Conservation (phyloP, 2,888 invertebrate species). For the Rhodophaea formosa region DNA sequence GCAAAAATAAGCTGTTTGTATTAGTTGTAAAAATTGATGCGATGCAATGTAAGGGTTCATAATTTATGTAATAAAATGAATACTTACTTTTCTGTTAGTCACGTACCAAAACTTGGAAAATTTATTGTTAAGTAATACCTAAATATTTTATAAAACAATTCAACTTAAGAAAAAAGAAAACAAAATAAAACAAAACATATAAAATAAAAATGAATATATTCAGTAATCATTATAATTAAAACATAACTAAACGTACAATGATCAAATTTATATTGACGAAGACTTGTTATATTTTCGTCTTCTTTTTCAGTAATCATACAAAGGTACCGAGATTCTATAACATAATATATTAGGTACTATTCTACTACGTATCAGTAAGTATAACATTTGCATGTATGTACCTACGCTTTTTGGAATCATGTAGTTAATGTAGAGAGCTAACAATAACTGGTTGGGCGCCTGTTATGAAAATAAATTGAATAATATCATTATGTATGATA, state of each 20-base stretch:
- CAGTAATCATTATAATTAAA: constrained; percentile 72
- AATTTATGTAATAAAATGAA: constrained; percentile 10
- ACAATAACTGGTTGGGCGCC: constrained; percentile 32
- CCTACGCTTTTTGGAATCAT: constrained; percentile 16
- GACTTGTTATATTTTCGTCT: constrained; percentile 38
- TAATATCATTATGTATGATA: background rate
- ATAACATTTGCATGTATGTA: constrained; percentile 50
- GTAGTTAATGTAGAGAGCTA: constrained; percentile 51
- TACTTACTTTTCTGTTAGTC: constrained; percentile 30
- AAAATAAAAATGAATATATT: constrained; percentile 81
- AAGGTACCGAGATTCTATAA: constrained; percentile 74
- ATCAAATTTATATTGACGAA: constrained; percentile 56
- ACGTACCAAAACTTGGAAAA: constrained; percentile 23
- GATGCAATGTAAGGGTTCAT: background rate
- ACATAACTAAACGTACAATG: constrained; percentile 68
- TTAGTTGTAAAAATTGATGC: background rate
- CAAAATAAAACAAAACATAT: constrained; percentile 73
- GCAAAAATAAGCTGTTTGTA: background rate
- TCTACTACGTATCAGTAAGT: constrained; percentile 36
- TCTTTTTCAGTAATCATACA: constrained; percentile 37
- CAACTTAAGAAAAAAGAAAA: constrained; percentile 51
- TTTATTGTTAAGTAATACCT: constrained; percentile 13
- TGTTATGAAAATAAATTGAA: constrained; percentile 30
- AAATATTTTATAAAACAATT: constrained; percentile 10
- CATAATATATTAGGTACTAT: constrained; percentile 43